Conservation (phyloP, 2,113 vertebrate species). For the Aleadryas rufinucha region DNA sequence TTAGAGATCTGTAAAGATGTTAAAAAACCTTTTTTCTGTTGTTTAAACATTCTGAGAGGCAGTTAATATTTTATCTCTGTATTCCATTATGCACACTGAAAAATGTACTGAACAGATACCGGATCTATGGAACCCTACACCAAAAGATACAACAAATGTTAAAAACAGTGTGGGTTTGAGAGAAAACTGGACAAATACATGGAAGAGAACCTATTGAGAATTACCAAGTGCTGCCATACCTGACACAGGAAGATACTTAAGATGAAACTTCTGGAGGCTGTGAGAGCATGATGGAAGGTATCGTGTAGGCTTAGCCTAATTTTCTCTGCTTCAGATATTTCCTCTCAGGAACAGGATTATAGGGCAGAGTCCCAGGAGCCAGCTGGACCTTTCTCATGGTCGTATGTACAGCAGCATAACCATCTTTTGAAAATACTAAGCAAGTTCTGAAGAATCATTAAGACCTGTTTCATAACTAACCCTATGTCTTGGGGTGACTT, state of each 20-base stretch:
- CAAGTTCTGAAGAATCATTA: neutral
- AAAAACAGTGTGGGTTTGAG: neutral
- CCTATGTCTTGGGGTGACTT: no score
- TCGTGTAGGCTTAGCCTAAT: neutral
- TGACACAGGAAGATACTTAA: neutral
- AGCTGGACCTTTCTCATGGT: neutral
- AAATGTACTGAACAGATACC: neutral
- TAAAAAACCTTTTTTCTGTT: neutral
- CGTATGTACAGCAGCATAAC: neutral
- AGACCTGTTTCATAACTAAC: neutral
- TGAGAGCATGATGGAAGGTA: neutral
- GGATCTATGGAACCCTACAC: neutral
- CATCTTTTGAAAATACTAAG: neutral
- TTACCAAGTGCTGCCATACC: neutral
- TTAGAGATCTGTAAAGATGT: neutral
- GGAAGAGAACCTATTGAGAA: neutral
- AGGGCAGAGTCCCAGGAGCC: neutral
- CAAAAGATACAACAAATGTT: neutral
- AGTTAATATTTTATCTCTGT: neutral
- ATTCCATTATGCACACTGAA: neutral
- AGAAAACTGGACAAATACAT: neutral
- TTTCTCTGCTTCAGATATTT: neutral
- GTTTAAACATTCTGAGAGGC: neutral
- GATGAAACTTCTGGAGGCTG: neutral
- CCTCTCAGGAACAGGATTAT: neutral